Base-by-base conservation (phyloP, 2,888 invertebrate genomes). In the Euproctis similis region DNA sequence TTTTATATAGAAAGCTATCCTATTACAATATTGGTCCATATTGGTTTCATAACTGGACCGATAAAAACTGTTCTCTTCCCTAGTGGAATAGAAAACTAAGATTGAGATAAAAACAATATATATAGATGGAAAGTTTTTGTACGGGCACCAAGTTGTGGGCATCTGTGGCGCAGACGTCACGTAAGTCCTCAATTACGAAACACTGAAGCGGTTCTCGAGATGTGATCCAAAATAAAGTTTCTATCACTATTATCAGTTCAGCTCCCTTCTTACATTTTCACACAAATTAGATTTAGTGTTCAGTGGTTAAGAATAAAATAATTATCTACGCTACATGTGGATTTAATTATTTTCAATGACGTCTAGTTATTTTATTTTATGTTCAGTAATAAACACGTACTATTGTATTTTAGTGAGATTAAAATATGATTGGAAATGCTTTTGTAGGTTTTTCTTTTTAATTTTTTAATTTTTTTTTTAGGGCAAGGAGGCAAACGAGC, bases 151-250 rank as follows among this genome's bases (percentile, higher is more conserved):
- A 71, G 67, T 73, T 71, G 60, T 48, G 66, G 68, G 61, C 77
- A 80, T 77, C 71, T 80, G 80, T 46, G 69, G 64, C 64, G 45
- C 59, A 68, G 62, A 72, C 75, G 76, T 75, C 81, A 81, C 81
- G 80, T 81, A 81, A 81, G 76, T 73, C 76, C 72, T 74, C 82
- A 82, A 81, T 82, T 81, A 82, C 80, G 73, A 75, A 78, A 77
- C 72, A 77, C 63, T 69, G 67, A 65, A 76, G 69, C 65, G 70
- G 70, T 69, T 73, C 66, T 70, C 60, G 58, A 59, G 57, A 58
- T 63, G 59, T 54, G 53, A 58, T 62, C 62, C 59, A 75, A 81
- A 80, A 71, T 78, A 63, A 63, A 68, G 67, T 70, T 77, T 75
- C 67, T 58, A 68, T 73, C 64, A 59, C 67, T 62, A 72, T 78